Conservation (phyloP, 2,113 vertebrate species). For the Himantopus leucocephalus region DNA sequence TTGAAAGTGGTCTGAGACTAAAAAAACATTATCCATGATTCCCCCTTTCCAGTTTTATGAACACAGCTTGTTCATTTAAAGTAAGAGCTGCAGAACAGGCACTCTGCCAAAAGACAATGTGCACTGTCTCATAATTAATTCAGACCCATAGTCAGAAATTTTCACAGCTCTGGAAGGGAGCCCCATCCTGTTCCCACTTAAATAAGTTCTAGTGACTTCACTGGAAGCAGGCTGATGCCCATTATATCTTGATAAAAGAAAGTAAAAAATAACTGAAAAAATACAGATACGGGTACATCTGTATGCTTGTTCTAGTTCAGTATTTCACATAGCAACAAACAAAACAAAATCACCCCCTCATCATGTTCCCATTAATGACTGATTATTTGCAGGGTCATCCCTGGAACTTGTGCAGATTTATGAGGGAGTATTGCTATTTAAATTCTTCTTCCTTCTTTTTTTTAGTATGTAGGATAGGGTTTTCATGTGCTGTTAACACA, state of each 20-base stretch:
- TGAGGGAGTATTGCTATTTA: neutral
- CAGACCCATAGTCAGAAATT: constrained; percentile 40
- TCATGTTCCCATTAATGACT: neutral
- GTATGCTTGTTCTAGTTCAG: neutral
- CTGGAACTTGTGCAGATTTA: neutral
- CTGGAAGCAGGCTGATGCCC: constrained; percentile 4
- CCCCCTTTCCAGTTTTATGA: constrained; percentile 31
- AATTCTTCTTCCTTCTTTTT: neutral
- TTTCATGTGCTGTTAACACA: neutral
- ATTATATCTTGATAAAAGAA: neutral
- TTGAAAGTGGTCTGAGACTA: constrained; percentile 47
- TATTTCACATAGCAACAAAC: constrained; percentile 7
- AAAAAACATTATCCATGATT: constrained; percentile 36
- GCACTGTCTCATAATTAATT: constrained; percentile 32
- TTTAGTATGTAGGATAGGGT: neutral
- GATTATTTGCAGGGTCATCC: neutral
- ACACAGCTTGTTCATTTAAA: constrained; percentile 43
- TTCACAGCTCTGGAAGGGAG: constrained; percentile 38
- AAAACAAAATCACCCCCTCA: neutral
- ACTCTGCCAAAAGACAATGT: constrained; percentile 32
- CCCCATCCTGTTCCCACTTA: constrained; percentile 15
- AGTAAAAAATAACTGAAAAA: constrained; percentile 14
- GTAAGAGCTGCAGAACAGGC: constrained; percentile 27
- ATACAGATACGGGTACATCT: neutral
- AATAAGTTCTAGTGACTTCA: constrained; percentile 11